These are phyloP conservation scores for Psilopogon haemacephalus DNA, from an alignment of 2,113 vertebrate genomes.

Conservation along the genomic window DNA sequence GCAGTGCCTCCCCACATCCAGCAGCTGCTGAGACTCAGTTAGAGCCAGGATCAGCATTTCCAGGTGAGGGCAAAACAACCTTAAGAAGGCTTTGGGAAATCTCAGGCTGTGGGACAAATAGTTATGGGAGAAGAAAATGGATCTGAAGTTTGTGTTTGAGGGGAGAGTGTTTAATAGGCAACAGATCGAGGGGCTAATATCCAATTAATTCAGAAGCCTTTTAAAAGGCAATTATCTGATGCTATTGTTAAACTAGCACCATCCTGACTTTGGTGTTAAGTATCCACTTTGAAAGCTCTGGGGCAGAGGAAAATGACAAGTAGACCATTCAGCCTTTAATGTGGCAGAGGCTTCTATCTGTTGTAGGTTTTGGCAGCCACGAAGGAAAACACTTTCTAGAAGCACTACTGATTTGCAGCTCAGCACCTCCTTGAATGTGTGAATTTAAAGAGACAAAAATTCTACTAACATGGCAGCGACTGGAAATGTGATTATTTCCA, in stretches of 20 bases:
- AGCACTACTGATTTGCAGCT: slow-evolving; percentile 3
- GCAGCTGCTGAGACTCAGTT: not conserved
- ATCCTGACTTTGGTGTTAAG: not conserved
- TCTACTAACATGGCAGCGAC: not conserved
- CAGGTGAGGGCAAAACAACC: not conserved
- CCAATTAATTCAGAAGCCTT: not conserved
- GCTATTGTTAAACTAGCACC: not conserved
- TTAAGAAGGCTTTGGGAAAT: not conserved
- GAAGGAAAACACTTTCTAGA: slow-evolving; percentile 40
- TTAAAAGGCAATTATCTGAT: not conserved
- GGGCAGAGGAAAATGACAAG: not conserved
- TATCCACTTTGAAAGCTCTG: not conserved
- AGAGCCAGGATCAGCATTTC: not conserved
- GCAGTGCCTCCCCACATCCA: not conserved
- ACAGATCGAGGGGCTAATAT: not conserved
- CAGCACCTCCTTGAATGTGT: not conserved
- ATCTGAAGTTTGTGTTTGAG: not conserved
- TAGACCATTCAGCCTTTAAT: not conserved
- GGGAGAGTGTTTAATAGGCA: too few relatives aligned
- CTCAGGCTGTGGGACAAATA: not conserved
- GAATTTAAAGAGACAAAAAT: not conserved
- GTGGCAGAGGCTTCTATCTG: not conserved
- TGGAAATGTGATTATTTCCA: not conserved
- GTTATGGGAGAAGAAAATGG: not conserved
- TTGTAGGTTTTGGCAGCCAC: not conserved